These are phyloP conservation scores for Polydrusus cervinus DNA, from an alignment of 2,888 invertebrate genomes.

Conservation along the genomic window DNA sequence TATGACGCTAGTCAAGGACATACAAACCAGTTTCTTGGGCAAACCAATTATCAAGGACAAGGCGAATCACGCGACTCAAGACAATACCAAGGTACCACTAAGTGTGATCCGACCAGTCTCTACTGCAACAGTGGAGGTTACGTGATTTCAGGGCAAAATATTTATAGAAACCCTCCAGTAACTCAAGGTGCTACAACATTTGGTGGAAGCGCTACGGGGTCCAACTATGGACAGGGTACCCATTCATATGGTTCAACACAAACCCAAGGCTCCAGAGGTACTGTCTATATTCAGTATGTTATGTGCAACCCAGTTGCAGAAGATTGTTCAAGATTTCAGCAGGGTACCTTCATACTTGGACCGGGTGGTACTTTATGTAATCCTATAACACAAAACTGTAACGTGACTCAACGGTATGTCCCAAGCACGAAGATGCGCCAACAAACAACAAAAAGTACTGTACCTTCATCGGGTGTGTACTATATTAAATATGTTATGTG, in stretches of 20 bases:
- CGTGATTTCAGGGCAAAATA: constrained; percentile 28
- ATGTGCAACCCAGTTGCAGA: constrained; percentile 48
- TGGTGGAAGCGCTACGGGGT: background rate
- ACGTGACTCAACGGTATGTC: constrained; percentile 7
- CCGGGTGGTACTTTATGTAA: constrained; percentile 47
- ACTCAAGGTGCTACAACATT: background rate
- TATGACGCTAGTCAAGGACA: background rate
- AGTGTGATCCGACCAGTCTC: constrained; percentile 40
- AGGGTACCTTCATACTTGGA: constrained; percentile 49
- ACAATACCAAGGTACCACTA: background rate
- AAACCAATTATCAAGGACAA: background rate
- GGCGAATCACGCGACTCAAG: background rate
- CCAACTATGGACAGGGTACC: background rate
- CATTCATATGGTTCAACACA: background rate
- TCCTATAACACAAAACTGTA: constrained; percentile 46
- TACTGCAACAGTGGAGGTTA: constrained; percentile 33
- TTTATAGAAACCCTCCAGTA: constrained; percentile 12
- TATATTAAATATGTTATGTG: constrained; percentile 50
- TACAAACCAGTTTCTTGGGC: no score
- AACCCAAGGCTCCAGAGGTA: background rate
- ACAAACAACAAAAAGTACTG: background rate
- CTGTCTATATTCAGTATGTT: constrained; percentile 48
- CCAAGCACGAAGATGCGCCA: constrained; percentile 22
- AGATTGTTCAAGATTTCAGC: constrained; percentile 45
- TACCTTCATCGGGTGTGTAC: constrained; percentile 34